Percentiles rank a stretch among this genome's conserved stretches.
Conservation (phyloP, 1,140 invertebrate genomes). For the Heliconius hewitsoni region DNA sequence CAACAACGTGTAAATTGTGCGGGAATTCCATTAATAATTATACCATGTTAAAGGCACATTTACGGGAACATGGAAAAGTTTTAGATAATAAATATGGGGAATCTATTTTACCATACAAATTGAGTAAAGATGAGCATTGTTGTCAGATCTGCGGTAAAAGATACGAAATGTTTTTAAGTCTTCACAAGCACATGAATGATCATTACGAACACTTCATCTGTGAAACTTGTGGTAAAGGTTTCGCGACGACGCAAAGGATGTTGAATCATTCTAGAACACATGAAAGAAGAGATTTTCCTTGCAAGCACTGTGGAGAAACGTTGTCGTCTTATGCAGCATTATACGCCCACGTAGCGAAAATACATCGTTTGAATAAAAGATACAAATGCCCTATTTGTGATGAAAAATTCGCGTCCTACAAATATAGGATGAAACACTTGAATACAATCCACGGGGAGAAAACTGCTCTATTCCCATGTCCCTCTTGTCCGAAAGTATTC, state of each 20-base stretch:
- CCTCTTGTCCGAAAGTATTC: slow-evolving; percentile 68
- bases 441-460: slow-evolving; percentile 65
- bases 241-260: slow-evolving; percentile 69
- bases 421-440: slow-evolving; percentile 68
- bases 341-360: slow-evolving; percentile 63
- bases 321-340: slow-evolving; percentile 57
- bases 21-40: slow-evolving; percentile 56
- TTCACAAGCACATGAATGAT: slow-evolving; percentile 74
- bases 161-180: slow-evolving; percentile 76
- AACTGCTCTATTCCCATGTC: slow-evolving; percentile 62
- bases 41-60: slow-evolving; percentile 55
- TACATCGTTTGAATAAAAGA: slow-evolving; percentile 67
- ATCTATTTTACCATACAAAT: slow-evolving; percentile 67
- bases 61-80: slow-evolving; percentile 61
- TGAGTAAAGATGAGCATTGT: slow-evolving; percentile 60
- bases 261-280: slow-evolving; percentile 66
- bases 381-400: slow-evolving; percentile 74
- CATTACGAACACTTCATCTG: slow-evolving; percentile 78
- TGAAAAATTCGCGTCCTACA: slow-evolving; percentile 69
- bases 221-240: slow-evolving; percentile 75
- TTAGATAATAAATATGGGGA: slow-evolving; percentile 63
- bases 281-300: slow-evolving; percentile 67
- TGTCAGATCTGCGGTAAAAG: slow-evolving; percentile 67
- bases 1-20: slow-evolving; percentile 62
- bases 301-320: slow-evolving; percentile 64